Conservation (phyloP, 1,140 invertebrate species). For the Conus ventricosus region DNA sequence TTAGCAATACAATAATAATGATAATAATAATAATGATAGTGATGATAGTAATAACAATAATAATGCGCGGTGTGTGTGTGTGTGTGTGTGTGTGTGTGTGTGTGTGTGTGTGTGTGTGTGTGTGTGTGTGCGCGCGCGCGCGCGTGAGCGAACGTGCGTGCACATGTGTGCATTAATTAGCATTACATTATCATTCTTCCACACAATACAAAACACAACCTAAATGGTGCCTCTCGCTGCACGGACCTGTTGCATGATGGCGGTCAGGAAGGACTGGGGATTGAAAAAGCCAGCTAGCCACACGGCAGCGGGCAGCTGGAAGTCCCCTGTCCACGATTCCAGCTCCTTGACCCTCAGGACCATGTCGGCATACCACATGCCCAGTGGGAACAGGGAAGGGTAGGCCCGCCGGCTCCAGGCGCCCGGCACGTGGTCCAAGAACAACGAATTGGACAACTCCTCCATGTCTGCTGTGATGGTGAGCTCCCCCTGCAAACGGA, state of each 20-base stretch:
- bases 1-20: no score
- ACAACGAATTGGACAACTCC: constrained; percentile 91
- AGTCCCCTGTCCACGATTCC: constrained; percentile 95
- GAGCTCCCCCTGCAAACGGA: constrained; percentile 85
- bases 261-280: constrained; percentile 95
- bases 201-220: constrained; percentile 65
- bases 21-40: no score
- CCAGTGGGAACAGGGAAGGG: constrained; percentile 90
- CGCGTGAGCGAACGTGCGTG: no score
- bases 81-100: no score
- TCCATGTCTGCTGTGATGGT: constrained; percentile 98
- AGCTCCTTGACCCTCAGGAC: constrained; percentile 89
- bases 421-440: constrained; percentile 92
- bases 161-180: no score
- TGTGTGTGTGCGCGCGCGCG: no score
- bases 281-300: constrained; percentile 98
- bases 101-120: no score
- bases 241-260: constrained; percentile 98
- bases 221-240: no score
- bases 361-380: constrained; percentile 94
- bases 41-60: no score
- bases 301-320: constrained; percentile 91
- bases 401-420: constrained; percentile 92
- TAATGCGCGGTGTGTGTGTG: no score
- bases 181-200: no score